Percentiles rank a stretch among this genome's conserved stretches.
Conservation (phyloP, 1,140 invertebrate species). For the Belonocnema kinseyi region DNA sequence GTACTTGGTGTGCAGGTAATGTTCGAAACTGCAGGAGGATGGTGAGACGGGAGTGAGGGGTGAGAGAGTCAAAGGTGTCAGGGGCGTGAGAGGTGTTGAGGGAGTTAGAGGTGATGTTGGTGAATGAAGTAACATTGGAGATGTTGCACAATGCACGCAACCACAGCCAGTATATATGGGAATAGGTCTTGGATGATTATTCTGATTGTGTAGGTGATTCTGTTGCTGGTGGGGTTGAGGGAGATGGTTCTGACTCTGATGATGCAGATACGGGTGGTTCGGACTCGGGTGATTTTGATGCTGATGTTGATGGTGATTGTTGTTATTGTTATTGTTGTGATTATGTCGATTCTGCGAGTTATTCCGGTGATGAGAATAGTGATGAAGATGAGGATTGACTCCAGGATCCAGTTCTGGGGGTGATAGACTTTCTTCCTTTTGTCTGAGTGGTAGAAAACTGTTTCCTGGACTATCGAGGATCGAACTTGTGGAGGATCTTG, state of each 20-base stretch:
- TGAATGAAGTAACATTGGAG: constrained; percentile 66
- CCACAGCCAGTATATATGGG: constrained; percentile 62
- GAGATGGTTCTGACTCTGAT: constrained; percentile 48
- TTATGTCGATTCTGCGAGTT: constrained; percentile 45
- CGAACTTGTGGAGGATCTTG: constrained; percentile 63
- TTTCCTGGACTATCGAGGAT: constrained; percentile 53
- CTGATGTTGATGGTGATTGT: constrained; percentile 48
- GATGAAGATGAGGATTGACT: constrained; percentile 27
- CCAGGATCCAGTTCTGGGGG: constrained; percentile 43
- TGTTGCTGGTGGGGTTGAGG: constrained; percentile 21
- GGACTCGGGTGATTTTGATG: constrained; percentile 48
- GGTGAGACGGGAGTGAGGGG: constrained; percentile 75
- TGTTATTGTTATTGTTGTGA: constrained; percentile 39
- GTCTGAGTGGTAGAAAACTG: constrained; percentile 50
- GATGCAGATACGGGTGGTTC: constrained; percentile 43
- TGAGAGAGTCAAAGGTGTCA: constrained; percentile 79
- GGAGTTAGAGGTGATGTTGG: constrained; percentile 77
- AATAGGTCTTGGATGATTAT: constrained; percentile 45
- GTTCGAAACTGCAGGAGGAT: constrained; percentile 80
- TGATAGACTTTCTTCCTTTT: constrained; percentile 57
- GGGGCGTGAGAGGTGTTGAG: constrained; percentile 77
- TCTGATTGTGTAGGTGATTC: constrained; percentile 17
- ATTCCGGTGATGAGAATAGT: constrained; percentile 41
- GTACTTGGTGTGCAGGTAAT: constrained; percentile 85
- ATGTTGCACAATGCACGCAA: constrained; percentile 65